phyloP scores from a whole-genome alignment of 1,140 invertebrate genomes.

The Metopolophium dirhodum region DNA sequence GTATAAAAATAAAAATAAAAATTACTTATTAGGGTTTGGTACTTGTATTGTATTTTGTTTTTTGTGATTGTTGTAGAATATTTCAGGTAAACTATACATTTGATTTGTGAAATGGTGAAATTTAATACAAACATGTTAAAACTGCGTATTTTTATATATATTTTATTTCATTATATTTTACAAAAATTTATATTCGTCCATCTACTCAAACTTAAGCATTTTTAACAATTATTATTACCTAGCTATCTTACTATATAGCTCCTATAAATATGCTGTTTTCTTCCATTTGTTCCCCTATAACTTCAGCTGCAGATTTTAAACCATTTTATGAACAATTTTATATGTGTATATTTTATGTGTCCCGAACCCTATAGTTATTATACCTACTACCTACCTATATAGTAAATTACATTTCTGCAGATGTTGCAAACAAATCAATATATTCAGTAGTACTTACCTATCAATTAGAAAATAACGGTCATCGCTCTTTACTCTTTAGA shows the following conservation, averaged over 20 bases:
- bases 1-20: neutral
- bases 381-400: no score
- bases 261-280: no score
- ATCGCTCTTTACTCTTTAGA: no score
- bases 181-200: no score
- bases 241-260: no score
- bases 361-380: neutral
- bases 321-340: neutral
- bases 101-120: neutral
- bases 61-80: neutral
- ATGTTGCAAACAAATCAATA: neutral
- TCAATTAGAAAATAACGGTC: no score
- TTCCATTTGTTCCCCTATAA: no score
- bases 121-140: neutral
- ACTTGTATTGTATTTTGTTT: neutral
- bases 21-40: neutral
- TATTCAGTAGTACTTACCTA: neutral
- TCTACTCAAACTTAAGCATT: no score
- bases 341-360: neutral
- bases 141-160: neutral
- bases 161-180: no score
- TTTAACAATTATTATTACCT: no score
- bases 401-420: no score
- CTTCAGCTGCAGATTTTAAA: no score
- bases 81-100: neutral